Percentiles rank a stretch among this genome's conserved stretches.
phyloP scores from a whole-genome alignment of 2,797 vertebrate genomes.

The Pipistrellus nathusii region DNA sequence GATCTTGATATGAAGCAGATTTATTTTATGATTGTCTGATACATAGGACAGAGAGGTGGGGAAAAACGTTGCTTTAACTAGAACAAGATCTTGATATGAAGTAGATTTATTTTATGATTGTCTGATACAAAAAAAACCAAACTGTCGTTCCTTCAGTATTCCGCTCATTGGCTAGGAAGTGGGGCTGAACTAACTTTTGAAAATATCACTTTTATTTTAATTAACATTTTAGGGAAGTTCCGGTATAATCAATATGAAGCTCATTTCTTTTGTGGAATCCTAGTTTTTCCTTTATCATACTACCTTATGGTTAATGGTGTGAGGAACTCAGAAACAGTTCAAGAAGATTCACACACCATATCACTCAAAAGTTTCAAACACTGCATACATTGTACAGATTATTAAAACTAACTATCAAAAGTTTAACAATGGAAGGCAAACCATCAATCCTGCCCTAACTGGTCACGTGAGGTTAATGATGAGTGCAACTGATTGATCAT shows the following conservation, averaged over 20 bases:
- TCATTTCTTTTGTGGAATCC: not conserved
- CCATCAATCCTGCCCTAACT: not conserved
- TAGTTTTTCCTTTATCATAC: not conserved
- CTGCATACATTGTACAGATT: not conserved
- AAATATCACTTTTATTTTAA: not conserved
- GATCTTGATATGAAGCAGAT: not conserved
- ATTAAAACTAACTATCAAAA: slow-evolving; percentile 40
- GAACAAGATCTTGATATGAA: not conserved
- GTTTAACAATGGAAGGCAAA: not conserved
- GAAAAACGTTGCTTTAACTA: not conserved
- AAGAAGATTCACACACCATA: slow-evolving; percentile 13
- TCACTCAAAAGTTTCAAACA: slow-evolving; percentile 19
- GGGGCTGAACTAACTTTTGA: not conserved
- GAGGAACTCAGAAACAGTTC: not conserved
- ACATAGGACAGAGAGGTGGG: not conserved
- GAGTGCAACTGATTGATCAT: not conserved
- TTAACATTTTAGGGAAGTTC: not conserved
- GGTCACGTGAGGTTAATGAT: not conserved
- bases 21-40: not conserved
- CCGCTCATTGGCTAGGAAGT: not conserved
- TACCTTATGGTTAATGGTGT: not conserved
- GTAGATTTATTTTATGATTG: not conserved
- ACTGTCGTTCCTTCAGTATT: not conserved
- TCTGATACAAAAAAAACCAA: not conserved
- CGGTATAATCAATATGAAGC: not conserved